Evolutionary conservation across 2,888 invertebrate genomes (phyloP), one percentile per base, ranked within the genome.

Genomic region (Cheilosia urbana): DNA sequence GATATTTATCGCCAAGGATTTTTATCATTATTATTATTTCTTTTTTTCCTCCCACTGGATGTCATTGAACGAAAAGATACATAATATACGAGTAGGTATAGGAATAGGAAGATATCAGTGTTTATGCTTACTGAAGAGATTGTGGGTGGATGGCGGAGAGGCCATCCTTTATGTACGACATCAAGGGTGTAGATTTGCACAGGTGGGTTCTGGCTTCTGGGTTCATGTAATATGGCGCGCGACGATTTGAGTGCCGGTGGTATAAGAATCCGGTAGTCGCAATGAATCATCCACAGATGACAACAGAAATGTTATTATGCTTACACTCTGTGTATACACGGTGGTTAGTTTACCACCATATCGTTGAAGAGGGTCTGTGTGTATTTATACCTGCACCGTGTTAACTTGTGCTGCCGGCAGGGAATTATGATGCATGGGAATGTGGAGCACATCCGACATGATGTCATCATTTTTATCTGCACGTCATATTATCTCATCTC

Each of bases 381-480:
- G 40, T 42, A 34, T 24, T 24, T 68, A 73, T 27, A 75, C 47
- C 53, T 75, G 68, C 47, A 80, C 21, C 60, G 53, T 78, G 78
- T 83, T 73, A 83, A 78, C 83, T 78, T 72, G 21, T 68, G 55
- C 60, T 57, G 55, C 78, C 77, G 68, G 21, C 27, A 60, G 71
- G 77, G 49, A 34, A 72, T 66, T 57, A 73, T 49, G 30, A 63
- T 77, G 62, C 77, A 63, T 72, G 57, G 71, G 53, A 51, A 65
- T 71, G 72, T 55, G 45, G 69, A 75, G 47, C 66, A 69, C 58
- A 75, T 84, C 84, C 84, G 84, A 79, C 84, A 84, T 65, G 47
- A 60, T 84, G 75, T 79, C 84, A 79, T 84, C 79, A 79, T 75
- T 84, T 84, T 84, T 75, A 84, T 75, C 65, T 75, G 65, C 75